A percentile compares a stretch with the other conserved stretches of the same genome.
Conservation (phyloP, 1,140 invertebrate genomes). For the Halictus rubicundus region DNA sequence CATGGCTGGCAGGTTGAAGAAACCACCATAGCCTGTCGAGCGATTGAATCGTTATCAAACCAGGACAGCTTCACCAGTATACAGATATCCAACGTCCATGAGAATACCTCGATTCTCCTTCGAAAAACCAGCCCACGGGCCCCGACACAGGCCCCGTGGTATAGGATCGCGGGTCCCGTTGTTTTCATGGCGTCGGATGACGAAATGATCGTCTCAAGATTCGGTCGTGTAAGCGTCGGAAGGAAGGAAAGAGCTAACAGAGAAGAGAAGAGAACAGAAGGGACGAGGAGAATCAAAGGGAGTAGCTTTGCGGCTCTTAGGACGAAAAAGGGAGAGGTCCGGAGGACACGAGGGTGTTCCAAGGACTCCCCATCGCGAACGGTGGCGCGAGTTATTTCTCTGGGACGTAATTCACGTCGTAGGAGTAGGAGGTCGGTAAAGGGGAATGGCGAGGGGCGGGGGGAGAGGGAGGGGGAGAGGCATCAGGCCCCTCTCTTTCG, state of each 20-base stretch:
- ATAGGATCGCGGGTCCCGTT: constrained; percentile 19
- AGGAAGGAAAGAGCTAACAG: no score
- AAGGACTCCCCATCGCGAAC: constrained; percentile 65
- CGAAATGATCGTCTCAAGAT: constrained; percentile 9
- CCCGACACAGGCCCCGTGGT: no score
- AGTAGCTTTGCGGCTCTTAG: not conserved
- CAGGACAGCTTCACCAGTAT: no score
- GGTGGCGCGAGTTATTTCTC: constrained; percentile 67
- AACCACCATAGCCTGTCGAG: no score
- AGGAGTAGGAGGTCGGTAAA: not conserved
- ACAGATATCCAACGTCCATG: no score
- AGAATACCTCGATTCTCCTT: no score
- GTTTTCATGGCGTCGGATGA: constrained; percentile 20
- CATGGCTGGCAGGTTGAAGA: no score
- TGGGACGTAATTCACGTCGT: constrained; percentile 69
- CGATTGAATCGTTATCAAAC: no score
- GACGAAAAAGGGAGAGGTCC: constrained; percentile 7
- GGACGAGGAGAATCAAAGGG: not conserved
- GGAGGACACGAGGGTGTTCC: constrained; percentile 42
- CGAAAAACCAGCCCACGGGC: no score
- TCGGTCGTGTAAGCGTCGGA: not conserved
- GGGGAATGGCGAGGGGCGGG: no score
- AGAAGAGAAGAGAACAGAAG: no score
- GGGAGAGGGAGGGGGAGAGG: no score
- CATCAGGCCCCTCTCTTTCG: constrained; percentile 26